Percentiles rank a stretch among this genome's conserved stretches.
Evolutionary conservation across 2,113 vertebrate species (phyloP).

Genomic region (Colossoma macropomum): DNA sequence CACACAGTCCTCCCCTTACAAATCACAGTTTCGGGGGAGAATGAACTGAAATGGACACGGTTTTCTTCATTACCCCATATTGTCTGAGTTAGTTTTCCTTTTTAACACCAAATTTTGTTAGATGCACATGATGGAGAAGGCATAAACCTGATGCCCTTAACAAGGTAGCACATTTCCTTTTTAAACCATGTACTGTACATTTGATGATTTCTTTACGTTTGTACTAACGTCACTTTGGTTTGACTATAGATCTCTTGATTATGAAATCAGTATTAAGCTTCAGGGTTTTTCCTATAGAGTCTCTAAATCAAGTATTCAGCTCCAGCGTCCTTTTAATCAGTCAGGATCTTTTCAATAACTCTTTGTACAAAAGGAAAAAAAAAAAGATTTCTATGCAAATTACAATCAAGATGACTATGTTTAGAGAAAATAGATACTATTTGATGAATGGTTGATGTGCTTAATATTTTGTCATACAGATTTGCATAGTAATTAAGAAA

Average conservation of each 20-base stretch:
- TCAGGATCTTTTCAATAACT: slow-evolving; percentile 41
- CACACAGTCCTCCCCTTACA: background rate
- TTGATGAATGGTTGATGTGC: slow-evolving; percentile 9
- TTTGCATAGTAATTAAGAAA: background rate
- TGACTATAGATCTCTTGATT: background rate
- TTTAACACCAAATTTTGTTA: background rate
- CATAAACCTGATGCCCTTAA: background rate
- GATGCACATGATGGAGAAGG: background rate
- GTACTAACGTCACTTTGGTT: background rate
- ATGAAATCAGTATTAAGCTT: slow-evolving; percentile 24
- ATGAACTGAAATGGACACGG: background rate
- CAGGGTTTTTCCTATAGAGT: slow-evolving; percentile 19
- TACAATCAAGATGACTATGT: slow-evolving; percentile 36
- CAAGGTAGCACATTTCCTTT: slow-evolving; percentile 23
- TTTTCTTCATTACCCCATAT: background rate
- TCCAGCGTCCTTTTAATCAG: slow-evolving; percentile 12
- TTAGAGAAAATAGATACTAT: slow-evolving; percentile 1
- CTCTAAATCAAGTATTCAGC: slow-evolving; percentile 1
- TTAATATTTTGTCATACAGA: slow-evolving; percentile 12
- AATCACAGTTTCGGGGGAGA: background rate
- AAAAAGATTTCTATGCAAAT: slow-evolving; percentile 50
- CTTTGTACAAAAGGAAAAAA: background rate
- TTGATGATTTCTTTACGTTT: background rate
- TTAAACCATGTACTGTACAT: background rate
- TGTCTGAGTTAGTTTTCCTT: background rate